These are phyloP conservation scores for Bubalus kerabau DNA, from an alignment of 2,113 vertebrate species.

Conservation along the genomic window DNA sequence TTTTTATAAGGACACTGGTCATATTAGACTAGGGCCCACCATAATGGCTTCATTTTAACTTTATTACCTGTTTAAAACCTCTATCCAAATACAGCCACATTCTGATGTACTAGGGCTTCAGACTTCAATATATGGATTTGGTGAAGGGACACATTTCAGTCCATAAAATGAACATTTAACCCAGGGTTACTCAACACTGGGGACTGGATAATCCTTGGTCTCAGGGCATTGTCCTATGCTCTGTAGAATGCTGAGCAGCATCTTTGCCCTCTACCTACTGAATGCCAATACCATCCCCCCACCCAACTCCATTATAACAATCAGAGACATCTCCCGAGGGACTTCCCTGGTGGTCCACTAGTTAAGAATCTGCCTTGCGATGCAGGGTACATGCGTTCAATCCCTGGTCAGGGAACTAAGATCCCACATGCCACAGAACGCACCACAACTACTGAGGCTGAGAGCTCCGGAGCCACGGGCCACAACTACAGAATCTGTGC, in stretches of 20 bases:
- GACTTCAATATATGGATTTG: background rate
- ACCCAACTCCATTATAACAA: background rate
- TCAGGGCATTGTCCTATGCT: fast-evolving
- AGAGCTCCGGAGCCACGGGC: background rate
- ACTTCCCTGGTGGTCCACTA: background rate
- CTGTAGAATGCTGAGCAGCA: background rate
- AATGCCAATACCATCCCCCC: background rate
- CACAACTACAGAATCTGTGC: background rate
- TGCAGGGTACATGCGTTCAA: background rate
- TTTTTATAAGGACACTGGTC: background rate
- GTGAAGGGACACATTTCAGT: background rate
- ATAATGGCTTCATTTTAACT: background rate
- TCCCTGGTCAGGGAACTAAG: background rate
- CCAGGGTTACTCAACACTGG: background rate
- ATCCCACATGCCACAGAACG: background rate
- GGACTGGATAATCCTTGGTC: background rate
- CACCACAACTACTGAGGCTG: background rate
- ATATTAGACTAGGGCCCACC: background rate
- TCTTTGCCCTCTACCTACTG: background rate
- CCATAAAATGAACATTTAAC: background rate
- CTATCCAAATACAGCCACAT: background rate
- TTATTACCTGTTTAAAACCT: background rate
- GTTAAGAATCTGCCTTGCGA: background rate
- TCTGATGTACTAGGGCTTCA: background rate
- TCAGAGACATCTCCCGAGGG: background rate